These are phyloP conservation scores for Ophion slaviceki DNA, from an alignment of 2,888 invertebrate species.

Conservation along the genomic window DNA sequence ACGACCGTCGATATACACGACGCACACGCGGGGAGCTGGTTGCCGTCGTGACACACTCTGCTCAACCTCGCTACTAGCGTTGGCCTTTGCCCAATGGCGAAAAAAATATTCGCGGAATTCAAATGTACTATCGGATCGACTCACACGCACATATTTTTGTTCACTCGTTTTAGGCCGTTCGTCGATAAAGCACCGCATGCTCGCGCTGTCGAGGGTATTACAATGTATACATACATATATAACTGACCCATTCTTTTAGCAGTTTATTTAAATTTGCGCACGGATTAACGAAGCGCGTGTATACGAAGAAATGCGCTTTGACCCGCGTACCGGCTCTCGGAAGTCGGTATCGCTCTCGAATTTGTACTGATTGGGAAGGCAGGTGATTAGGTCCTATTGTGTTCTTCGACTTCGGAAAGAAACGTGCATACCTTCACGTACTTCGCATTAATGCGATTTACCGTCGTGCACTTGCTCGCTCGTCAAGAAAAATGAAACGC, in stretches of 20 bases:
- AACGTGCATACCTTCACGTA: not conserved
- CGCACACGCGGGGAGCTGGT: not conserved
- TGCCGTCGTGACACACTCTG: slow-evolving; percentile 21
- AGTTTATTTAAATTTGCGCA: not conserved
- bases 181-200: not conserved
- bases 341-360: not conserved
- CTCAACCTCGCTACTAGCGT: slow-evolving; percentile 37
- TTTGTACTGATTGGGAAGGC: not conserved
- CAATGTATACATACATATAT: not conserved
- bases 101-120: slow-evolving; percentile 43
- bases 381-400: not conserved
- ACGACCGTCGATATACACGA: slow-evolving; percentile 27
- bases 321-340: not conserved
- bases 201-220: not conserved
- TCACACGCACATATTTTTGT: not conserved
- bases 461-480: not conserved
- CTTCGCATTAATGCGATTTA: not conserved
- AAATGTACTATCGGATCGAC: not conserved
- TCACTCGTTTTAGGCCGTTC: not conserved
- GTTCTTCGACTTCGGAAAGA: not conserved
- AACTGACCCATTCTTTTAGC: not conserved
- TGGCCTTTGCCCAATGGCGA: slow-evolving; percentile 52
- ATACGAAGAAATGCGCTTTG: too few relatives aligned
- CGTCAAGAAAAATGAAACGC: not conserved
- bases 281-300: not conserved